These are phyloP conservation scores for Pterostichus madidus DNA, from an alignment of 2,888 invertebrate genomes.

Conservation along the genomic window DNA sequence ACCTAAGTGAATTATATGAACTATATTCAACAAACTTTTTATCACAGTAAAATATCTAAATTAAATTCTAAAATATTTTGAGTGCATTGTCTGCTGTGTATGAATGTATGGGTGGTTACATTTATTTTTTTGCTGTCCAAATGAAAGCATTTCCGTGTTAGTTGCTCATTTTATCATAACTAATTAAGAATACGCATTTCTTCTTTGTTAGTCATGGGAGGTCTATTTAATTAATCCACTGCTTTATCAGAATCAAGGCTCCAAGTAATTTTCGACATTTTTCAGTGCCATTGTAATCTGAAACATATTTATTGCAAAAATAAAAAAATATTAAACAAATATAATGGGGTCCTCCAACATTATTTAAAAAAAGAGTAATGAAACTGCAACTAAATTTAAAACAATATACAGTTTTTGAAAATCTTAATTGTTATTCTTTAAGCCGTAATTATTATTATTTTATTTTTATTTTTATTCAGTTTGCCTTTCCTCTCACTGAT, in stretches of 20 bases:
- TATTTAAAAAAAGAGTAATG: no score
- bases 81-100: not conserved
- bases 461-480: no score
- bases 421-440: no score
- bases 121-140: conserved; percentile 48
- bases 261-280: conserved; percentile 44
- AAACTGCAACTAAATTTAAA: no score
- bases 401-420: no score
- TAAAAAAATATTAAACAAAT: no score
- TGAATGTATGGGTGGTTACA: not conserved
- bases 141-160: conserved; percentile 61
- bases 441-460: no score
- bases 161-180: conserved; percentile 58
- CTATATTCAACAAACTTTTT: no score
- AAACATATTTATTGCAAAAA: conserved; percentile 38
- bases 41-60: no score
- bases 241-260: conserved; percentile 50
- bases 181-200: conserved; percentile 60
- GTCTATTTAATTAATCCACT: conserved; percentile 58
- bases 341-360: no score
- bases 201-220: conserved; percentile 58
- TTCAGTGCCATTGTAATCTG: conserved; percentile 40
- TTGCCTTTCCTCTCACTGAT: no score
- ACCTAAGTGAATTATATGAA: not conserved
- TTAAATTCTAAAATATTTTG: not conserved